Evolutionary conservation across 2,113 vertebrate species (phyloP).

Genomic region (Alligator sinensis): DNA sequence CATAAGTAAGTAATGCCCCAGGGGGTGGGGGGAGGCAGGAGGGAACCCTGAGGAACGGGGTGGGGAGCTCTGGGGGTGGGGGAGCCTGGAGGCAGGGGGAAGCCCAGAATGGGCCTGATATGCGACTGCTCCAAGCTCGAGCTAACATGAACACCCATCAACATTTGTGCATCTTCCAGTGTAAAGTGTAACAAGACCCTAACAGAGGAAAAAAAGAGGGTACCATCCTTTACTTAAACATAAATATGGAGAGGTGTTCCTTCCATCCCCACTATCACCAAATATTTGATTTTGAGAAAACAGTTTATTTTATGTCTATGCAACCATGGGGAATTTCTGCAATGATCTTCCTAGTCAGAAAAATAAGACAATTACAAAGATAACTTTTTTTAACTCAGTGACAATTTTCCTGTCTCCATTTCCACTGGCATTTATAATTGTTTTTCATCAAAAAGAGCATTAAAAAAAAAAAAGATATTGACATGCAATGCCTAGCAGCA

Average conservation of each 20-base stretch:
- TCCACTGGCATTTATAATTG: not conserved
- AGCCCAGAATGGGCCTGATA: too few relatives aligned
- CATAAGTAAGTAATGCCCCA: too few relatives aligned
- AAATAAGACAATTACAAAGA: not conserved
- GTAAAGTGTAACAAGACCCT: not conserved
- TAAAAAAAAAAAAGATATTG: not conserved
- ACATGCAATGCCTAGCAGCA: not conserved
- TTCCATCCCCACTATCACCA: not conserved
- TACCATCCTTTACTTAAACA: fast-evolving
- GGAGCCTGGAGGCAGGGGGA: too few relatives aligned
- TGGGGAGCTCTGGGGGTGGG: too few relatives aligned
- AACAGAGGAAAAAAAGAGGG: not conserved
- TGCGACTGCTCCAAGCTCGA: too few relatives aligned
- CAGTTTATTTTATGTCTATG: not conserved
- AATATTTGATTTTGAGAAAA: conserved; percentile 4
- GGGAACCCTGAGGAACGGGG: too few relatives aligned
- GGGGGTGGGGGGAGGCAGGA: too few relatives aligned
- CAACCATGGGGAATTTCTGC: not conserved
- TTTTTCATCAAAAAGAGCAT: not conserved
- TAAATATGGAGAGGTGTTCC: not conserved
- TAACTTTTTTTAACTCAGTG: not conserved
- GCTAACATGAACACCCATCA: too few relatives aligned
- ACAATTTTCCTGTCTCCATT: not conserved
- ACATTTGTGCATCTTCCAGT: too few relatives aligned
- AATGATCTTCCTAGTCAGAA: not conserved